Conservation (phyloP, 2,797 vertebrate species). For the Decapterus maruadsi region DNA sequence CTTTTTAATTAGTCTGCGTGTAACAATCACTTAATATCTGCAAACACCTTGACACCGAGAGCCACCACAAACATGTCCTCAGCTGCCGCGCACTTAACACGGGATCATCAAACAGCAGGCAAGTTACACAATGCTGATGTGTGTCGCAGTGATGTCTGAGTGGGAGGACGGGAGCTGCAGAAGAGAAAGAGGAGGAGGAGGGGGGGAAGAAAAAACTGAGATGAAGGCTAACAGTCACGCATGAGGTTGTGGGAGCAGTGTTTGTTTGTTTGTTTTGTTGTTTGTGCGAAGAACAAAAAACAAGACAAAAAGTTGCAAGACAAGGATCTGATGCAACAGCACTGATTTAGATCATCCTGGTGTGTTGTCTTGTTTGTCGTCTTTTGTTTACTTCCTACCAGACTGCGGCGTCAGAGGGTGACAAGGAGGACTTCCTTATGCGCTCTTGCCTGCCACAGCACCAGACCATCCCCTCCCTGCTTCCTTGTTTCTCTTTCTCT, state of each 20-base stretch:
- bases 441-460: constrained; percentile 37
- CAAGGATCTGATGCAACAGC: constrained; percentile 38
- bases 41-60: constrained; percentile 77
- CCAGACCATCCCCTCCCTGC: constrained; percentile 22
- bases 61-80: constrained; percentile 57
- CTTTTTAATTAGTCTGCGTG: constrained; percentile 85
- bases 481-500: background rate
- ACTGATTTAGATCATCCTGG: constrained; percentile 48
- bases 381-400: constrained; percentile 32
- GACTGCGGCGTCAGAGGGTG: constrained; percentile 34
- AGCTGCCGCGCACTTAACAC: constrained; percentile 57
- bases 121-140: constrained; percentile 62
- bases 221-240: constrained; percentile 72
- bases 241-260: constrained; percentile 59
- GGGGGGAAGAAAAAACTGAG: constrained; percentile 8
- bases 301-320: constrained; percentile 60
- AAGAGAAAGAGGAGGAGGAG: background rate
- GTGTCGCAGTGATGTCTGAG: constrained; percentile 73
- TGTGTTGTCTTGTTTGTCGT: constrained; percentile 58
- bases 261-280: constrained; percentile 67
- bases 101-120: constrained; percentile 71
- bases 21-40: constrained; percentile 80
- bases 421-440: constrained; percentile 29
- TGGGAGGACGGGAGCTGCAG: constrained; percentile 73
- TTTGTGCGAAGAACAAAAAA: constrained; percentile 38